Evolutionary conservation across 2,797 vertebrate species (phyloP).

Genomic region (Anolis apletophallus): DNA sequence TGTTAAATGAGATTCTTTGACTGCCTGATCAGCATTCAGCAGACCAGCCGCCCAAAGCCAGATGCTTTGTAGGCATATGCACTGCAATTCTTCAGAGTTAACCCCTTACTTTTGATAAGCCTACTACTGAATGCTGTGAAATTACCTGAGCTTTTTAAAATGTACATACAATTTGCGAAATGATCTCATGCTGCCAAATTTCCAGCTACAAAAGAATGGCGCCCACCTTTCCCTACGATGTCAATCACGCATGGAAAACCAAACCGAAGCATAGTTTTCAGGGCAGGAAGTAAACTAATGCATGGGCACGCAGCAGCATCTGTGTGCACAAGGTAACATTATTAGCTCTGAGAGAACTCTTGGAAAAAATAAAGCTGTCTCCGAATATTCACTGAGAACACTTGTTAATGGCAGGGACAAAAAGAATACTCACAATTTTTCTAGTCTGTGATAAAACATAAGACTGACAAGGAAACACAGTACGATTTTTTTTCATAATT

Average conservation of each 20-base stretch:
- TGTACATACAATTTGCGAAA: neutral
- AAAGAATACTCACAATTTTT: too few species aligned
- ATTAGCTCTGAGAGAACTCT: neutral
- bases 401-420: neutral
- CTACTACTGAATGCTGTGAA: neutral
- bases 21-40: constrained; percentile 1
- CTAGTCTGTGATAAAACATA: too few species aligned
- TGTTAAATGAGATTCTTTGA: neutral
- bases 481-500: too few species aligned
- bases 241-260: neutral
- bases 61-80: neutral
- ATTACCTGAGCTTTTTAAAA: neutral
- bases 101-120: neutral
- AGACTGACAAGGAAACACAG: too few species aligned
- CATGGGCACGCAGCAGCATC: neutral
- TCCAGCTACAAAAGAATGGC: neutral
- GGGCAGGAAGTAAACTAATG: neutral
- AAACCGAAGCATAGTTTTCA: neutral
- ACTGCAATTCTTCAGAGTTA: neutral
- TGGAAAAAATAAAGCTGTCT: neutral
- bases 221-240: neutral
- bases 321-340: neutral
- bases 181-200: neutral
- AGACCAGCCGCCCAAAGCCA: neutral
- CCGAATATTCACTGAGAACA: neutral